Evolutionary conservation across 2,113 vertebrate species (phyloP), one percentile per base, ranked within the genome.

Genomic region (Tenebrosternarchus preto): DNA sequence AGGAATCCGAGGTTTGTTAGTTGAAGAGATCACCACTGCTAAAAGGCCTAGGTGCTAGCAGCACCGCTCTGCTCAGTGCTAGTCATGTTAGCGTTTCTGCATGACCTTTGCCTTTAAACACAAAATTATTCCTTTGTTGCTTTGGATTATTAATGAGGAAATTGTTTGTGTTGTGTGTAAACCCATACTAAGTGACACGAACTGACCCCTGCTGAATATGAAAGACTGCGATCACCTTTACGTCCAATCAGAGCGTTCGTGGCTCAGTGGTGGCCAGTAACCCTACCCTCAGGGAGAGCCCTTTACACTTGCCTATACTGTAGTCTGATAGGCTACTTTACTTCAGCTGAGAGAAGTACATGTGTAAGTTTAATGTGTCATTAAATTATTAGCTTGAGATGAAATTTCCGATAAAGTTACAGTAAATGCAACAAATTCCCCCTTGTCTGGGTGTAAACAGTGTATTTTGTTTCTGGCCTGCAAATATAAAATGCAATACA

Each of bases 111-210:
- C 56, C n/a, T 59, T 59, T n/a, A 59, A 22, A 20, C n/a, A 22
- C 56, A n/a, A 59, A n/a, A n/a, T 59, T 22, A 20, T 59, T 4
- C 56, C 4, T 55, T 66, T 66, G 27, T 43, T 55, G 9, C 60
- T 25, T 66, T 77, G 50, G 46, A 76, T 77, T 67, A 77, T 68
- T 77, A 55, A 67, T 77, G 68, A 60, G 50, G 61, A 22, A 63
- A 60, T 17, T 27, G 29, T 29, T 25, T 82, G 67, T 16, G 64
- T 43, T 31, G 57, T 16, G 31, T 77, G 74, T 50, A 50, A 77
- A 70, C 74, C 50, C 39, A 27, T 24, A 29, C 39, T 20, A 11
- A 20, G 36, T 50, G 43, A 76, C 74, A 27, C 24, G 24, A 3
- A 11, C 22, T 64, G 74, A 63, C 59, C 74, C 33, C 57, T 1